Base-by-base conservation (phyloP, 2,888 invertebrate genomes). In the Willowsia nigromaculata region DNA sequence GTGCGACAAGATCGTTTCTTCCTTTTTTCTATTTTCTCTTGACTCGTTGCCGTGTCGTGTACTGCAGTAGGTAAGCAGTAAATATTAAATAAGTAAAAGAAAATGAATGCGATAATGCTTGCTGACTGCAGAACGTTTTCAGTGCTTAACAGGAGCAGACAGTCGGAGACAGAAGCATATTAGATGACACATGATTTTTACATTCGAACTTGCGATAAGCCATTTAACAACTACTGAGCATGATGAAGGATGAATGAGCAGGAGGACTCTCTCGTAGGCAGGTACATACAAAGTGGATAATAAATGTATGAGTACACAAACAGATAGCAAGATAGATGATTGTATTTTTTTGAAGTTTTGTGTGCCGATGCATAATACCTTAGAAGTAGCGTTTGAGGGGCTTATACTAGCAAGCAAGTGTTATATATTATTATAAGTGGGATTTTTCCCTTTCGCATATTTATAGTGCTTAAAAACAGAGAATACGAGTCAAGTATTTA, bases 171-270 rank as follows among this genome's bases (percentile, higher is more conserved):
- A 78, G 50, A 30, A 76, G 47, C 65, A 50, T 78, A 85, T 65
- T 78, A 78, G 78, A 78, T 85, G 85, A 85, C 85, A 85, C 78
- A 85, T 47, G 85, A 78, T 85, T 85, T 85, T 85, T 47, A 78
- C 85, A 85, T 85, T 85, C 65, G 65, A 47, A 85, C 53, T 9
- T 65, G 78, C 47, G 76, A 74, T 76, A 74, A 84, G 56, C 56
- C 71, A 74, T 83, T 68, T 83, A 83, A 27, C 30, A 65, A 50
- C 43, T n/a, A 15, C 13, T 27, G 50, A 76, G 9, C 71, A 43
- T 22, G 71, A 71, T 68, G 68, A 50, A 27, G 15, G 47, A 50
- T 76, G 50, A 76, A 76, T 76, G 50, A 50, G 76, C 50, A 33
- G 11, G 22, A 71, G 71, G 71, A 40, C 71, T 65, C 62, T 62